Conservation (phyloP, 2,113 vertebrate genomes). For the Phylloscopus whistleri region DNA sequence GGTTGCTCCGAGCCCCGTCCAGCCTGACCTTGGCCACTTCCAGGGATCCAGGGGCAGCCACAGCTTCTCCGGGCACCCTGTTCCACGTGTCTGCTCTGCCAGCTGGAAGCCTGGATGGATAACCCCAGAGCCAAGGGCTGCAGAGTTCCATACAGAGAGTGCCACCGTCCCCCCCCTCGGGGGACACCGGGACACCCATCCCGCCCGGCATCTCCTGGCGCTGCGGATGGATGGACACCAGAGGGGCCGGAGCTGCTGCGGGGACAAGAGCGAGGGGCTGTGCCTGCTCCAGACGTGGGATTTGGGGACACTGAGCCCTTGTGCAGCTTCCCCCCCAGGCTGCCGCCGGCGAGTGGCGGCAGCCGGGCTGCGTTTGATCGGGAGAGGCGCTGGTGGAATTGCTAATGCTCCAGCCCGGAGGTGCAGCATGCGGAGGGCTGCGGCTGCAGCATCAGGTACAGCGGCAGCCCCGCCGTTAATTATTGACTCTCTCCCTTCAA, state of each 20-base stretch:
- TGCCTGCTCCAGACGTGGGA: neutral
- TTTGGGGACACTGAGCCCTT: neutral
- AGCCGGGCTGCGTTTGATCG: neutral
- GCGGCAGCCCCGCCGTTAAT: neutral
- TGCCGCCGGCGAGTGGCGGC: neutral
- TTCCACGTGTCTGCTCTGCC: neutral
- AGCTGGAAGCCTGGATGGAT: neutral
- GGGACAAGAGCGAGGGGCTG: neutral
- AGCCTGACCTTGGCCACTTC: neutral
- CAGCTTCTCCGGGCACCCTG: neutral
- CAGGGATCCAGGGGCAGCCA: neutral
- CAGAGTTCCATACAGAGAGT: neutral
- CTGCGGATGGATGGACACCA: fast-evolving
- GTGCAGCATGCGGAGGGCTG: constrained; percentile 9
- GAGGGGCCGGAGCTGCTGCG: neutral
- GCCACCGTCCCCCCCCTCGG: neutral
- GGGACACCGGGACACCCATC: neutral
- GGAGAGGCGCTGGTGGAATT: constrained; percentile 2
- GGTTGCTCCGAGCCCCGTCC: neutral
- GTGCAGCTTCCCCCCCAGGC: neutral
- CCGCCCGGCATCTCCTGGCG: neutral
- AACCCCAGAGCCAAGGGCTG: neutral
- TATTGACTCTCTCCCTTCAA: neutral
- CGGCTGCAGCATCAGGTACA: constrained; percentile 39
- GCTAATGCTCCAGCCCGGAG: neutral